These are phyloP conservation scores for Leucophenga varia DNA, from an alignment of 1,140 invertebrate species.

Conservation along the genomic window DNA sequence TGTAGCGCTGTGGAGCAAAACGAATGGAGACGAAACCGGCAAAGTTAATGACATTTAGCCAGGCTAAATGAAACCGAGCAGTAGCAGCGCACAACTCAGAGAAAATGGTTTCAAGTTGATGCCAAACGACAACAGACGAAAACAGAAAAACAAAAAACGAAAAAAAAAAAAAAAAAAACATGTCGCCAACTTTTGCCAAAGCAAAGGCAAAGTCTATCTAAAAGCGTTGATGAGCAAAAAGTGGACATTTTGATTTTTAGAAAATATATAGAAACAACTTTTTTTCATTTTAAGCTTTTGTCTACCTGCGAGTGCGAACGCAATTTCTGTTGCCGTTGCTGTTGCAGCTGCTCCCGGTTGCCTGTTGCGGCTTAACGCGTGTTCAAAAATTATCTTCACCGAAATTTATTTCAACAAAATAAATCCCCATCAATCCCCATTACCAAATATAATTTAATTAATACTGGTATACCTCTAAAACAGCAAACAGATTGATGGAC, in stretches of 20 bases:
- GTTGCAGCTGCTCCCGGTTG: slow-evolving; percentile 24
- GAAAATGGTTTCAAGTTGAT: too few relatives aligned
- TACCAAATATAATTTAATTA: too few relatives aligned
- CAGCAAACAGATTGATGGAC: too few relatives aligned
- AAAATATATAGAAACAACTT: slow-evolving; percentile 54
- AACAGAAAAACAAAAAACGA: too few relatives aligned
- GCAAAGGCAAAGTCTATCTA: slow-evolving; percentile 6
- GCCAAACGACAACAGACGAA: too few relatives aligned
- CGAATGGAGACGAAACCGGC: slow-evolving; percentile 25
- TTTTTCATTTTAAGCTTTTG: too few relatives aligned
- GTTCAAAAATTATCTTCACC: slow-evolving; percentile 6
- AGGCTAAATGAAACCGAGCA: background rate
- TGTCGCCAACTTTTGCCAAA: slow-evolving; percentile 46
- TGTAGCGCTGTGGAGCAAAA: slow-evolving; percentile 15
- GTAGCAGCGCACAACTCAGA: too few relatives aligned
- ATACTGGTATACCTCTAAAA: too few relatives aligned
- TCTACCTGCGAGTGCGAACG: slow-evolving; percentile 13
- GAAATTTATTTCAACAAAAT: too few relatives aligned
- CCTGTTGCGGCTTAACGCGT: slow-evolving; percentile 15
- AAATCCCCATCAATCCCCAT: too few relatives aligned
- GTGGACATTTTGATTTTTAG: slow-evolving; percentile 52
- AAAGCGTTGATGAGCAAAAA: slow-evolving; percentile 50
- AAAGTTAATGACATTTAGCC: slow-evolving; percentile 50
- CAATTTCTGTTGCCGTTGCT: slow-evolving; percentile 13
- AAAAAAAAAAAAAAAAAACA: slow-evolving; percentile 20